phyloP scores from a whole-genome alignment of 2,113 vertebrate species.

The Mellivora capensis region DNA sequence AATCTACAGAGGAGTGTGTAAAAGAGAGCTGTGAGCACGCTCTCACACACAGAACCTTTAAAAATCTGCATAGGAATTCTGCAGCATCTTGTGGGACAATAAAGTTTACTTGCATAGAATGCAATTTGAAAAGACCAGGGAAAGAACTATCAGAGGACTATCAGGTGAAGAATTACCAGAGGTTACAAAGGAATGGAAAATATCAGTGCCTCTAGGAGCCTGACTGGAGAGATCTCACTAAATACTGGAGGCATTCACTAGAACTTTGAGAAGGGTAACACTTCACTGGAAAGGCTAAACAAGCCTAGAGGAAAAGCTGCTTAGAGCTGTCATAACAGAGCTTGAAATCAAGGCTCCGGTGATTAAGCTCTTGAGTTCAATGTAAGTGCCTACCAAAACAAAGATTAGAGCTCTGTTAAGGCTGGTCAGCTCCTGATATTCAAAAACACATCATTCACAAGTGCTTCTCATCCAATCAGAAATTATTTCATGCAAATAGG shows the following conservation, averaged over 20 bases:
- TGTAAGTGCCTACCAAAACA: neutral
- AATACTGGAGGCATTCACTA: neutral
- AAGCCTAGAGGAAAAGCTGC: neutral
- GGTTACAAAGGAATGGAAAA: neutral
- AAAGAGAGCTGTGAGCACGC: neutral
- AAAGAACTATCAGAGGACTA: neutral
- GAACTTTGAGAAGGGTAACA: neutral
- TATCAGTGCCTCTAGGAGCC: rapidly evolving
- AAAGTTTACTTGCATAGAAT: neutral
- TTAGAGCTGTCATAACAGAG: neutral
- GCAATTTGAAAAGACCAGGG: neutral
- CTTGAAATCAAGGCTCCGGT: neutral
- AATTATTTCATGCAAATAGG: neutral
- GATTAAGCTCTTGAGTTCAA: neutral
- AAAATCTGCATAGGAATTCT: neutral
- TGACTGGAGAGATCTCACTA: neutral
- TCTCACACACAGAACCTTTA: neutral
- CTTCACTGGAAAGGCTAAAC: neutral
- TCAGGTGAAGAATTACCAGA: neutral
- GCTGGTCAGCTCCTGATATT: neutral
- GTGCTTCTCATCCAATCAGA: neutral
- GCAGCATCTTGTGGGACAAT: neutral
- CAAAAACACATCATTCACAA: neutral
- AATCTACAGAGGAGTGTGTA: neutral
- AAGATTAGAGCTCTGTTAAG: neutral